Evolutionary conservation across 2,113 vertebrate species (phyloP).

Genomic region (Epinephelus cyanopodus): DNA sequence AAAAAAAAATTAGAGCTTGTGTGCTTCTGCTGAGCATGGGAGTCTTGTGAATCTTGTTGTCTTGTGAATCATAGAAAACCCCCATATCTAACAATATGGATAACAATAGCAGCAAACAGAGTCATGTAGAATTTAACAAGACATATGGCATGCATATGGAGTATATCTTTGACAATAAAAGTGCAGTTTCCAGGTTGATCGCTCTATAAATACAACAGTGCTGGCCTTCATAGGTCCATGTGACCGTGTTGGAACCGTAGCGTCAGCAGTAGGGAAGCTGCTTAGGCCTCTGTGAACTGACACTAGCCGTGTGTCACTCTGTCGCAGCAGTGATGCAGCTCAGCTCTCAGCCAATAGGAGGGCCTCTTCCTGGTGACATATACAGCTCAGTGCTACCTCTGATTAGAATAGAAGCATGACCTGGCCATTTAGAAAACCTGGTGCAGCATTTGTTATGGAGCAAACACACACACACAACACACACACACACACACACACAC

Average conservation of each 20-base stretch:
- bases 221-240: slow-evolving; percentile 41
- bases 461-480: not conserved
- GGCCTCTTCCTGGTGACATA: slow-evolving; percentile 6
- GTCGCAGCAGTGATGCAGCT: slow-evolving; percentile 33
- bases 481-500: not conserved
- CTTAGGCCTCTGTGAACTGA: slow-evolving; percentile 53
- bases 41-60: not conserved
- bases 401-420: slow-evolving; percentile 49
- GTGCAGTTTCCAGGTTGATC: not conserved
- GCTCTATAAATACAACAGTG: slow-evolving; percentile 28
- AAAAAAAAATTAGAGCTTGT: too few relatives aligned
- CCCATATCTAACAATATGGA: not conserved
- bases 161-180: not conserved
- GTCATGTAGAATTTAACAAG: not conserved
- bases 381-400: slow-evolving; percentile 31
- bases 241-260: slow-evolving; percentile 53
- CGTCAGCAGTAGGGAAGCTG: slow-evolving; percentile 74
- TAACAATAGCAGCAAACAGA: not conserved
- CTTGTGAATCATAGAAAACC: not conserved
- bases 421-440: slow-evolving; percentile 37
- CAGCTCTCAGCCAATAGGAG: slow-evolving; percentile 40
- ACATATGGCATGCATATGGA: too few relatives aligned
- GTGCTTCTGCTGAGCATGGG: too few relatives aligned
- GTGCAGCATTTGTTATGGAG: not conserved
- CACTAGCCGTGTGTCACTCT: slow-evolving; percentile 25